A percentile compares a stretch with the other conserved stretches of the same genome.
Evolutionary conservation across 2,113 vertebrate genomes (phyloP).

Genomic region (Sus scrofa): DNA sequence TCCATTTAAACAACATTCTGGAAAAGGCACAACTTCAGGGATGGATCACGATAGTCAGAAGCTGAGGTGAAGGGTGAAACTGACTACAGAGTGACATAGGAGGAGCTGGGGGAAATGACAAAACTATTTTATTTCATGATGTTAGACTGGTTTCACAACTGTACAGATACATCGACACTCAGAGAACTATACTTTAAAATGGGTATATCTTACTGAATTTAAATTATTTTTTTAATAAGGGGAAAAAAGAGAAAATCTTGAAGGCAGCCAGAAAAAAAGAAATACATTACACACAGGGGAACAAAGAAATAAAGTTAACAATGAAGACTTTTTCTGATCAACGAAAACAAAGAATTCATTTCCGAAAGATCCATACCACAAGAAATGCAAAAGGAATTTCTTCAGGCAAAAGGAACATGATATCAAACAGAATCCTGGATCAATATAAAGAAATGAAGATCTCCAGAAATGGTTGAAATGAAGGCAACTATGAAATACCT

Average conservation of each 20-base stretch:
- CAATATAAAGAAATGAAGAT: slow-evolving; percentile 20
- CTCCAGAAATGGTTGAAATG: slow-evolving; percentile 33
- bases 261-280: not conserved
- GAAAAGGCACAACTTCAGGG: not conserved
- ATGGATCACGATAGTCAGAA: not conserved
- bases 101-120: not conserved
- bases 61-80: not conserved
- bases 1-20: not conserved
- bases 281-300: not conserved
- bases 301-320: not conserved
- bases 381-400: slow-evolving; percentile 36
- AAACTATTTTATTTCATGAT: not conserved
- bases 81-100: not conserved
- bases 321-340: slow-evolving; percentile 13
- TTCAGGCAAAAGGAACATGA: not conserved
- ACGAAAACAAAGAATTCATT: slow-evolving; percentile 27
- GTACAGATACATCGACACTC: not conserved
- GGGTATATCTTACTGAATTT: slow-evolving; percentile 1
- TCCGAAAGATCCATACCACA: not conserved
- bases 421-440: slow-evolving; percentile 13
- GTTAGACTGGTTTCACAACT: not conserved
- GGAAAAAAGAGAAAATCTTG: not conserved
- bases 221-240: not conserved
- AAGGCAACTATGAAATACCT: not conserved
- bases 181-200: slow-evolving; percentile 28